These are phyloP conservation scores for Porites rus DNA, from an alignment of 92 coral and sea anemone species.

Conservation along the genomic window DNA sequence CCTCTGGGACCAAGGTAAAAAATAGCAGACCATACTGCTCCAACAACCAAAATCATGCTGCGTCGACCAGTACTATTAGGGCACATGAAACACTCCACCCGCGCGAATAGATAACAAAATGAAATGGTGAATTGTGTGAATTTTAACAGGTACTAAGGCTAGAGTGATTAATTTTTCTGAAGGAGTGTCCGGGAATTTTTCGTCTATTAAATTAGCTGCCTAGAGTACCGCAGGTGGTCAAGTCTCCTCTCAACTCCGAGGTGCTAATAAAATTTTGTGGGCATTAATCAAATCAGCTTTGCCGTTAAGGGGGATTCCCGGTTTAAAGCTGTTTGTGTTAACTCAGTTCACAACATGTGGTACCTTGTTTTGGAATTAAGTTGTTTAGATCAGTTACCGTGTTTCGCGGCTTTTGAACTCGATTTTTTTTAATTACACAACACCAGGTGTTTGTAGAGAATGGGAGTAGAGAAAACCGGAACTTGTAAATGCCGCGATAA, in stretches of 20 bases:
- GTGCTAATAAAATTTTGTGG: not conserved
- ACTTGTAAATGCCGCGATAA: not conserved
- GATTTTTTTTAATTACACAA: not conserved
- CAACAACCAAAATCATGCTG: too few relatives aligned
- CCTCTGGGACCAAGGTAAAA: too few relatives aligned
- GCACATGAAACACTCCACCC: too few relatives aligned
- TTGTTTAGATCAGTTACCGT: constrained; percentile 15
- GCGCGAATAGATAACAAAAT: not conserved
- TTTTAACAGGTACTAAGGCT: not conserved
- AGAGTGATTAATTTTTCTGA: not conserved
- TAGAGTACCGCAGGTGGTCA: constrained; percentile 24
- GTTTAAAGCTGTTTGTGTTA: constrained; percentile 19
- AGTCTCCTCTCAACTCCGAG: not conserved
- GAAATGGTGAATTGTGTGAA: not conserved
- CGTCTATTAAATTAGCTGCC: too few relatives aligned
- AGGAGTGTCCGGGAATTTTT: not conserved
- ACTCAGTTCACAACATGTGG: constrained; percentile 29
- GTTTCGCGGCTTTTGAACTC: constrained; percentile 9
- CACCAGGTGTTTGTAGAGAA: constrained; percentile 27
- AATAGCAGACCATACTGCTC: too few relatives aligned
- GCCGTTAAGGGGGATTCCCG: constrained; percentile 44
- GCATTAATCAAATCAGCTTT: constrained; percentile 15
- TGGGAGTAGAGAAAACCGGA: not conserved
- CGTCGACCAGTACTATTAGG: too few relatives aligned
- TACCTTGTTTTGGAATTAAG: constrained; percentile 5